Evolutionary conservation across 2,113 vertebrate genomes (phyloP).

Genomic region (Hiodon tergisus): DNA sequence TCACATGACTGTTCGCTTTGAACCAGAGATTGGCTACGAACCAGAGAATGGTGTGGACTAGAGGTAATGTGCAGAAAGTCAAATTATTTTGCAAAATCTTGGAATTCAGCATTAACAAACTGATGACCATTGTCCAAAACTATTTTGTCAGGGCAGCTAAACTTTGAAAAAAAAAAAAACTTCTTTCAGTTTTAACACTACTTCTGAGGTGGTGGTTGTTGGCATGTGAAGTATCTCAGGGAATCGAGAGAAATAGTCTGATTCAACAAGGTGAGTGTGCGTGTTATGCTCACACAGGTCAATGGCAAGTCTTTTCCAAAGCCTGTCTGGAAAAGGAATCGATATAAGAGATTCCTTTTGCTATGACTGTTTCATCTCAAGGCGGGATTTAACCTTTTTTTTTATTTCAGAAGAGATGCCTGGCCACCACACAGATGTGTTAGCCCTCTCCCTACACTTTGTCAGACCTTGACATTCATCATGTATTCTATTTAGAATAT

Average conservation of each 20-base stretch:
- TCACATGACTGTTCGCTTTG: no score
- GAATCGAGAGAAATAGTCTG: constrained; percentile 23
- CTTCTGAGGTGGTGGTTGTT: constrained; percentile 1
- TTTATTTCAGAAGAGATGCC: constrained; percentile 16
- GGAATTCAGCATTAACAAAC: constrained; percentile 18
- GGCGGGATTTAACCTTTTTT: background rate
- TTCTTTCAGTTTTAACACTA: constrained; percentile 13
- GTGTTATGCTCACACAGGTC: constrained; percentile 31
- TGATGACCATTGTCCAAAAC: no score
- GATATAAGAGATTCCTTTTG: constrained; percentile 19
- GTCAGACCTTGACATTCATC: constrained; percentile 14
- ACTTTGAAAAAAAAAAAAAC: constrained; percentile 17
- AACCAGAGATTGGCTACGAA: no score
- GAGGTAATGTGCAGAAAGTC: constrained; percentile 19
- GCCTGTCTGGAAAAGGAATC: constrained; percentile 22
- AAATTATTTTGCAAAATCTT: constrained; percentile 14
- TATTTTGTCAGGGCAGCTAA: no score
- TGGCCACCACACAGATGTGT: constrained; percentile 21
- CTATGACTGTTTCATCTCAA: constrained; percentile 12
- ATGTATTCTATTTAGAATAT: constrained; percentile 20
- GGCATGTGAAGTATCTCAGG: constrained; percentile 23
- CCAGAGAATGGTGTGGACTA: constrained; percentile 3
- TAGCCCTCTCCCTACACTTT: constrained; percentile 8
- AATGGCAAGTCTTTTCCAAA: constrained; percentile 27
- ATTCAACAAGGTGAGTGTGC: constrained; percentile 17